Evolutionary conservation across 2,888 invertebrate genomes (phyloP).

Genomic region (Leucophenga montana): DNA sequence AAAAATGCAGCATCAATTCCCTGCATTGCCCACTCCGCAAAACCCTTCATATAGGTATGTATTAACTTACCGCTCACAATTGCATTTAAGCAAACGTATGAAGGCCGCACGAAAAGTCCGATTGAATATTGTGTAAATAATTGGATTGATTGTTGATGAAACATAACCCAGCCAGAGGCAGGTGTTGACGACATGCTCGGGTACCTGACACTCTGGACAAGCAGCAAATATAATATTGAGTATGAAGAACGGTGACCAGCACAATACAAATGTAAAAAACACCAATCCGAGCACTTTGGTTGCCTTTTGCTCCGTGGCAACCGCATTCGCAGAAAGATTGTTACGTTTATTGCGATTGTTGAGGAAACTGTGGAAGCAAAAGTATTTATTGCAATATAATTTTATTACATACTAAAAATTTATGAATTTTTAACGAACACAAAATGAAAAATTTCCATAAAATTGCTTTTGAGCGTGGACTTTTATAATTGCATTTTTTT

Average conservation of each 20-base stretch:
- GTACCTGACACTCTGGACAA: constrained; percentile 85
- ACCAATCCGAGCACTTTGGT: constrained; percentile 90
- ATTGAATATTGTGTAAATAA: constrained; percentile 95
- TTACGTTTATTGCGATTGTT: constrained; percentile 81
- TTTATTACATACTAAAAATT: neutral
- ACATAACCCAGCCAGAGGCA: constrained; percentile 95
- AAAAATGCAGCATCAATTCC: neutral
- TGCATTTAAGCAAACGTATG: constrained; percentile 82
- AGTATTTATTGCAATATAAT: constrained; percentile 9
- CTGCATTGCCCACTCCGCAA: no score
- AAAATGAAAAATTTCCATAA: constrained; percentile 4
- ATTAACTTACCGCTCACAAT: constrained; percentile 80
- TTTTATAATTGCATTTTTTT: constrained; percentile 5
- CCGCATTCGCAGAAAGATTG: constrained; percentile 84
- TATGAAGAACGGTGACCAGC: constrained; percentile 94
- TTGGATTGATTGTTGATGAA: constrained; percentile 93
- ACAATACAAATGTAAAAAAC: constrained; percentile 92
- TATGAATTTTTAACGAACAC: constrained; percentile 32
- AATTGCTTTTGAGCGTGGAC: neutral
- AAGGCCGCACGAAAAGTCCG: constrained; percentile 90
- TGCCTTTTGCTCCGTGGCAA: constrained; percentile 95
- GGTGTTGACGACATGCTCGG: constrained; percentile 80
- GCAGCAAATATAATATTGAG: constrained; percentile 90
- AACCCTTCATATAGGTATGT: no score
- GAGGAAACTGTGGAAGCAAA: constrained; percentile 76